Evolutionary conservation across 2,113 vertebrate species (phyloP).

Genomic region (Eupsittula cactorum): DNA sequence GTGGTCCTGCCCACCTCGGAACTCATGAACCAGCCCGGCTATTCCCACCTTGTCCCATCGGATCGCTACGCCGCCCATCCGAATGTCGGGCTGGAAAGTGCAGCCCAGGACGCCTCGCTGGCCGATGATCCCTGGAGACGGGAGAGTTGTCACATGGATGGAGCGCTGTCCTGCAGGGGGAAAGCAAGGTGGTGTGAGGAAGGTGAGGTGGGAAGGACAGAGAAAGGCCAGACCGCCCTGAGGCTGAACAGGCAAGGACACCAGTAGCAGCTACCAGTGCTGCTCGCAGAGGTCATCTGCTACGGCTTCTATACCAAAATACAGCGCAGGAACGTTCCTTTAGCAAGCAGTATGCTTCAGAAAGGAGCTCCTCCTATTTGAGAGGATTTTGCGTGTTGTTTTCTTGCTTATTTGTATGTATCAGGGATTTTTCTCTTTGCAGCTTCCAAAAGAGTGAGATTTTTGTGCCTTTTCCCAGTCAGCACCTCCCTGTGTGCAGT

Average conservation of each 20-base stretch:
- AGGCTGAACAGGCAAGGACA: neutral
- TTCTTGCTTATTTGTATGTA: neutral
- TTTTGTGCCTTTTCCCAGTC: neutral
- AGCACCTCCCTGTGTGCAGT: neutral
- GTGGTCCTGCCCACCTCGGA: constrained; percentile 61
- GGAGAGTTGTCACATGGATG: neutral
- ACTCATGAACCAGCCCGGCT: constrained; percentile 62
- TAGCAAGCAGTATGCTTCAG: neutral
- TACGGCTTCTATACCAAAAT: fast-evolving
- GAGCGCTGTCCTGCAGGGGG: constrained; percentile 49
- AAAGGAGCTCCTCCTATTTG: neutral
- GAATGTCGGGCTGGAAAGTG: constrained; percentile 59
- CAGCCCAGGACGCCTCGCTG: constrained; percentile 66
- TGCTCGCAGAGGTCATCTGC: neutral
- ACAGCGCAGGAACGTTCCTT: neutral
- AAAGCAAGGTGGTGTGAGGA: neutral
- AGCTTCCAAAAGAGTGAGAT: neutral
- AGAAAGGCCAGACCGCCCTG: neutral
- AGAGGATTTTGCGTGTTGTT: neutral
- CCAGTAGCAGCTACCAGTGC: neutral
- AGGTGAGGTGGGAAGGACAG: fast-evolving
- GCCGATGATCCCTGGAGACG: constrained; percentile 52
- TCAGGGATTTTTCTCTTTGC: neutral
- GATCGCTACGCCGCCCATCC: constrained; percentile 46
- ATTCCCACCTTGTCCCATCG: constrained; percentile 72